Percentiles rank a stretch among this genome's conserved stretches.
phyloP scores from a whole-genome alignment of 2,797 vertebrate genomes.

The Chelon labrosus region DNA sequence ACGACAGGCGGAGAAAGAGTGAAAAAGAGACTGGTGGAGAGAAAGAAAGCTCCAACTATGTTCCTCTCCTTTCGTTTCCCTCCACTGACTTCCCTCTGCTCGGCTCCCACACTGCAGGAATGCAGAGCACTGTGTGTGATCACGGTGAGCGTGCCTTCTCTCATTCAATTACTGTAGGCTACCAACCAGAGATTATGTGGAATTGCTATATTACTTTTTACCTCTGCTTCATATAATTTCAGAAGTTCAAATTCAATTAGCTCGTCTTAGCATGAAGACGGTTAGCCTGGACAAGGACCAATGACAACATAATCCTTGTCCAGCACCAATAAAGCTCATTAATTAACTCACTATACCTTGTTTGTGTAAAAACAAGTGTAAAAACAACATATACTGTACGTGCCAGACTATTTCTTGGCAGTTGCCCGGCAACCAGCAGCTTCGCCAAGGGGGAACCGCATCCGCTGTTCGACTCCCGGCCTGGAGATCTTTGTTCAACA shows the following conservation, averaged over 20 bases:
- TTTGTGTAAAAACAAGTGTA: background rate
- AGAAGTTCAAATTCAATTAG: background rate
- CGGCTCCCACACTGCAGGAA: slow-evolving; percentile 82
- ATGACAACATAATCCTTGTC: slow-evolving; percentile 6
- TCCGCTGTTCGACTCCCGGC: background rate
- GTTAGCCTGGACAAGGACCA: background rate
- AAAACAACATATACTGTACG: background rate
- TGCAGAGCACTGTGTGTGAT: slow-evolving; percentile 58
- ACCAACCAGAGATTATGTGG: too few species aligned
- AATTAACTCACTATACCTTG: slow-evolving; percentile 3
- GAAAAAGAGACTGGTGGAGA: slow-evolving; percentile 62
- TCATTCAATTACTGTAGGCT: background rate
- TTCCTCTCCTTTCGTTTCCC: slow-evolving; percentile 63
- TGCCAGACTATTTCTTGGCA: background rate
- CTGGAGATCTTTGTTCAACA: background rate
- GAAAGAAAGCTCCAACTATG: slow-evolving; percentile 71
- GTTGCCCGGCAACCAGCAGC: background rate
- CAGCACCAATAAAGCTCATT: background rate
- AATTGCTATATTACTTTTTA: background rate
- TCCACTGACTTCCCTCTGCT: slow-evolving; percentile 62
- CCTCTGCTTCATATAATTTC: background rate
- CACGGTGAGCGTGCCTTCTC: slow-evolving; percentile 5
- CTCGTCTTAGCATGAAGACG: background rate
- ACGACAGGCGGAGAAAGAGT: slow-evolving; percentile 59
- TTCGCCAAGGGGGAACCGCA: background rate